Base-by-base conservation (phyloP, 2,888 invertebrate genomes). In the Anoplius nigerrimus region DNA sequence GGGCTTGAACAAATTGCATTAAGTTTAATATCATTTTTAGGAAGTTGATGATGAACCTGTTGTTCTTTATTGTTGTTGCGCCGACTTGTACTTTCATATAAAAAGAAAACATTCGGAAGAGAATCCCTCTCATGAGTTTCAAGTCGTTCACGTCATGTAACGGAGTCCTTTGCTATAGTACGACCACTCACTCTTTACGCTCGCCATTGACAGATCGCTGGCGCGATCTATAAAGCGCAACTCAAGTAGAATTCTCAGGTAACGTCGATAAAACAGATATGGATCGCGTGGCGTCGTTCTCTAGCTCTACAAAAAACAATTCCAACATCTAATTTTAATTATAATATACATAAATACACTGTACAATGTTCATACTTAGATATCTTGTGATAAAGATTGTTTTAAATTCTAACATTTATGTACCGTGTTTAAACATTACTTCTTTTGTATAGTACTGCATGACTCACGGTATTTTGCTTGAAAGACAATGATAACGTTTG, bases 91-190 rank as follows among this genome's bases (percentile, higher is more conserved):
- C 62, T 79, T 79, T 56, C 85, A 86, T 60, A 22, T 82, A 5
- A 81, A 74, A 65, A 51, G 56, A n/a, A 66, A 71, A 16, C 24
- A 62, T 1, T 24, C 46, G 8, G 20, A 34, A 16, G 22, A 75
- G 3, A 63, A 67, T 42, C 76, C 81, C 5, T 58, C 62, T 2
- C 85, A 87, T 43, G 88, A 88, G 71, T 88, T 87, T 72, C 84
- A 86, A 81, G 84, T 88, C 15, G 71, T 87, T 27, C 86, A 87
- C 59, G 74, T 86, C 24, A 81, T 86, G 81, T 85, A 16, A 83
- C 42, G 55, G 8, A 42, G 42, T 42, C n/a, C 20, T 16, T 48
- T 6, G n/a, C 48, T 2, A 4, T n/a, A 21, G 48, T 34, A 16
- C 46, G 62, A 56, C 46, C 11, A 5, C n/a, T 18, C n/a, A 8